Percentiles rank a stretch among this genome's conserved stretches.
phyloP scores from a whole-genome alignment of 2,888 invertebrate genomes.

The Dryocosmus kuriphilus region DNA sequence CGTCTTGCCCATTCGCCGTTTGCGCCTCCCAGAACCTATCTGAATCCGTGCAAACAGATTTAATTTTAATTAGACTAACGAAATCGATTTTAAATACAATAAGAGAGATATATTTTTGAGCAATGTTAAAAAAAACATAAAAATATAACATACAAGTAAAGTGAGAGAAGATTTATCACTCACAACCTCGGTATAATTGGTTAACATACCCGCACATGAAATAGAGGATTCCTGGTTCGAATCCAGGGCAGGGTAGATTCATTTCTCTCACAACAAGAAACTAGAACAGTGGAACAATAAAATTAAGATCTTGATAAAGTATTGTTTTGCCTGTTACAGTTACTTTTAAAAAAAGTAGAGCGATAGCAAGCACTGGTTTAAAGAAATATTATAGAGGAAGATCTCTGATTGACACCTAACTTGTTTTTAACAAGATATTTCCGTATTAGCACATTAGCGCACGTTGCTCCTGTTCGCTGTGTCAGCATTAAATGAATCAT shows the following conservation, averaged over 20 bases:
- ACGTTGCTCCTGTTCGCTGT: slow-evolving; percentile 62
- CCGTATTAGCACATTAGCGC: slow-evolving; percentile 67
- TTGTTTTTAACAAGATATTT: slow-evolving; percentile 67
- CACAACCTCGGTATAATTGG: no score
- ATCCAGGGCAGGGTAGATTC: no score
- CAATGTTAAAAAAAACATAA: no score
- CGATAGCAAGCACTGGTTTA: background rate
- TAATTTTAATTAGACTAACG: slow-evolving; percentile 34
- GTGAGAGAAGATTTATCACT: no score
- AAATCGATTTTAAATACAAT: slow-evolving; percentile 1
- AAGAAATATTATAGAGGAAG: background rate
- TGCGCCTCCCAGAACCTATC: slow-evolving; percentile 55
- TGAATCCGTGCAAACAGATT: slow-evolving; percentile 32
- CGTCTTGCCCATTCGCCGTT: slow-evolving; percentile 64
- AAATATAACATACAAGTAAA: no score
- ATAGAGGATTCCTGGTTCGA: no score
- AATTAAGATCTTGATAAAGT: no score
- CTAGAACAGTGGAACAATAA: no score
- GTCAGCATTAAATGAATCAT: slow-evolving; percentile 74
- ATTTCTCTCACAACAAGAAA: no score
- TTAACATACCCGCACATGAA: no score
- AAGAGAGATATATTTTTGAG: background rate
- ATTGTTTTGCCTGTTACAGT: no score
- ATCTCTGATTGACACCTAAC: slow-evolving; percentile 7
- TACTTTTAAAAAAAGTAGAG: no score